Evolutionary conservation across 1,140 invertebrate species (phyloP).

Genomic region (Nasonia longicornis): DNA sequence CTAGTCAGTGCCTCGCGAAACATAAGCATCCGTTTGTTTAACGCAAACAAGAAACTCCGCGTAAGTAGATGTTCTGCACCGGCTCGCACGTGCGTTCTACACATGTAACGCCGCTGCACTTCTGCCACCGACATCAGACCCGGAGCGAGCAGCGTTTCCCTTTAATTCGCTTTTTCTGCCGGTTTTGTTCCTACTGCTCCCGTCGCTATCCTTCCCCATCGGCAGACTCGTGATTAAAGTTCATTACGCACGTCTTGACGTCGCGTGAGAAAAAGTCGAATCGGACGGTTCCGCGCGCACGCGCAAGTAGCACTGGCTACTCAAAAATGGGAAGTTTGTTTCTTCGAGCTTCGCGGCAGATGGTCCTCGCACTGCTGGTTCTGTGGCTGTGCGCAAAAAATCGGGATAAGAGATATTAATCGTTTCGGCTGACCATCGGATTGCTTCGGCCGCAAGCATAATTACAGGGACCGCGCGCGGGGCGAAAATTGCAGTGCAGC

Average conservation of each 20-base stretch:
- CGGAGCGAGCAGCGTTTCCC: not conserved
- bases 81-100: not conserved
- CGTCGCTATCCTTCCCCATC: not conserved
- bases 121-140: not conserved
- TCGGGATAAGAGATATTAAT: constrained; percentile 25
- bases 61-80: constrained; percentile 9
- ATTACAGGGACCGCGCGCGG: not conserved
- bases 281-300: not conserved
- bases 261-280: constrained; percentile 34
- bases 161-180: constrained; percentile 8
- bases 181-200: not conserved
- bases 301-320: not conserved
- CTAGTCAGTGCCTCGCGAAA: not conserved
- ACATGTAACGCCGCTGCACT: not conserved
- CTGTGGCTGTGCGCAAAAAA: not conserved
- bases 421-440: not conserved
- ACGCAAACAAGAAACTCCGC: constrained; percentile 4
- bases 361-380: not conserved
- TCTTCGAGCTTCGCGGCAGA: constrained; percentile 10
- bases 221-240: constrained; percentile 7
- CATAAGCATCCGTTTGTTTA: not conserved
- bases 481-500: not conserved
- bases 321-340: constrained; percentile 20
- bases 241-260: not conserved
- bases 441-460: not conserved